These are phyloP conservation scores for Cheilinus undulatus DNA, from an alignment of 2,113 vertebrate species.

Conservation along the genomic window DNA sequence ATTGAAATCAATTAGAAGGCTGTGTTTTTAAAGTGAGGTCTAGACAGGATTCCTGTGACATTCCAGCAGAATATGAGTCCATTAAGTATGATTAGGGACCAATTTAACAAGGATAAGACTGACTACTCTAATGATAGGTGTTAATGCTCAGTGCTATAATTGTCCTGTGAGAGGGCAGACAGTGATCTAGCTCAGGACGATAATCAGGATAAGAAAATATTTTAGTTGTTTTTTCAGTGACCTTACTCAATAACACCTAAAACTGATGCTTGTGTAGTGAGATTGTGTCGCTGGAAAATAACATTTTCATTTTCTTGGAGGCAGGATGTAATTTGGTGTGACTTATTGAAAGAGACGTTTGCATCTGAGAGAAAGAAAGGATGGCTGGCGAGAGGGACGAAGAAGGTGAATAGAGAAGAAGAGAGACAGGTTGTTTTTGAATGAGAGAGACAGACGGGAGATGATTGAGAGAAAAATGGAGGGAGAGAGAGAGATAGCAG, in stretches of 20 bases:
- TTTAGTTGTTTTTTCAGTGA: conserved; percentile 22
- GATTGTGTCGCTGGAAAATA: conserved; percentile 16
- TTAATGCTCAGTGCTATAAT: too few relatives aligned
- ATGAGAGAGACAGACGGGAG: neutral
- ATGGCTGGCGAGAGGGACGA: neutral
- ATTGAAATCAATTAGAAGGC: neutral
- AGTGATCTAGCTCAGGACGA: neutral
- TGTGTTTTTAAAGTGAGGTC: neutral
- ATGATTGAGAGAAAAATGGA: conserved; percentile 1
- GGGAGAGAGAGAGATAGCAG: conserved; percentile 27
- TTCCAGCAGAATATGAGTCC: neutral
- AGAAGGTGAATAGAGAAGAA: conserved; percentile 12
- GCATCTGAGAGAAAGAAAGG: conserved; percentile 10
- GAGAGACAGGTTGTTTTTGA: neutral
- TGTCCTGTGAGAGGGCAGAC: neutral
- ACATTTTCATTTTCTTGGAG: conserved; percentile 39
- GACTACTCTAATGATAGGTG: neutral
- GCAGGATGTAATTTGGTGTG: conserved; percentile 45
- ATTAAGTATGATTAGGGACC: neutral
- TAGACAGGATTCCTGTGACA: neutral
- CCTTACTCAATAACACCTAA: conserved; percentile 3
- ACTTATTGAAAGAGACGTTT: conserved; percentile 37
- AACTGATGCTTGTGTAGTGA: conserved; percentile 21
- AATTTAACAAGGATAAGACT: neutral
- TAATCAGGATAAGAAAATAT: neutral